Base-by-base conservation (phyloP, 2,888 invertebrate species). In the Cryptus viduatorius region DNA sequence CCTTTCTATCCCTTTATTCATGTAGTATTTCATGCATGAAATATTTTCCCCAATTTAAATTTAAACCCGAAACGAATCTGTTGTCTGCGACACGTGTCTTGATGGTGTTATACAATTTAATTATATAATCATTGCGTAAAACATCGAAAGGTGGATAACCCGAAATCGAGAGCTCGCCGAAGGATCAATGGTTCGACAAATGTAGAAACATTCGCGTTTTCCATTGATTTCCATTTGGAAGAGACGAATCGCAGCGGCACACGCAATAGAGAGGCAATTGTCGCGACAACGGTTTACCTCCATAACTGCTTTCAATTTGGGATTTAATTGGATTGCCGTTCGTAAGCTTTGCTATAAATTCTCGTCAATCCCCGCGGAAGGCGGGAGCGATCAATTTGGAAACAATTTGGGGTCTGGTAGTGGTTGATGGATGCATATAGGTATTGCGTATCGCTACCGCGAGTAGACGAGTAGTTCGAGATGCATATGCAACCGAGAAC, bases 281-380 rank as follows among this genome's bases (percentile, higher is more conserved):
- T 79, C 84, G 53, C 75, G 59, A 82, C 81, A 82, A 82, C 75
- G 79, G 79, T 53, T 68, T 79, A 53, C 79, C 72, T 77, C 79
- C 67, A 85, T 85, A 79, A 84, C 81, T 79, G 79, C 72, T 82
- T 85, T 79, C 84, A 82, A 85, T 85, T 82, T 79, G 84, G 75
- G 53, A 72, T 85, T 85, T 85, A 85, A 85, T 85, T 85, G 84
- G 84, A 85, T 85, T 79, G 73, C 76, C 76, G 76, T 75, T 71
- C 71, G n/a, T 64, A 24, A n/a, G 48, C 31, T 85, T 85, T 72
- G 67, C 79, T 79, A 85, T 82, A 82, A 82, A 85, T 85, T 73
- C 79, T 67, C 79, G 79, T 79, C 80, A 73, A 50, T 53, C 78
- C 37, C 56, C 78, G 50, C 48, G 72, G 67, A 59, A 61, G 46